A percentile compares a stretch with the other conserved stretches of the same genome.
Evolutionary conservation across 2,888 invertebrate genomes (phyloP).

Genomic region (Chrysodeixis includens): DNA sequence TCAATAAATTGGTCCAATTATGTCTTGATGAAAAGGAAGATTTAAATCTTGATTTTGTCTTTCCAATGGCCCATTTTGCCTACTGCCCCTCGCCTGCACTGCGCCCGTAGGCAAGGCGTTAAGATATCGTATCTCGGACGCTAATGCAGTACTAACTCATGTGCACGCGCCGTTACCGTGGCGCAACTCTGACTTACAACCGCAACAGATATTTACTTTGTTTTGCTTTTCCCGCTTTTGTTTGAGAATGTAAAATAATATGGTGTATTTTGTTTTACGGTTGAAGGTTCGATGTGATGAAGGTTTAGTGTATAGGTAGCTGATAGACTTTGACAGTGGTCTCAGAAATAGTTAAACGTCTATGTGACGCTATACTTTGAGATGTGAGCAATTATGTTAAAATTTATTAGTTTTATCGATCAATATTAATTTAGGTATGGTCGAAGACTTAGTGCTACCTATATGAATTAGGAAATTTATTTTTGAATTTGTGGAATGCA

Average conservation of each 20-base stretch:
- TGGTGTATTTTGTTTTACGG: constrained; percentile 45
- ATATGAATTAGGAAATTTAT: no score
- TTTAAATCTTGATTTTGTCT: no score
- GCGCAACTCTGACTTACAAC: constrained; percentile 73
- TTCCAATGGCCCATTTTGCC: constrained; percentile 11
- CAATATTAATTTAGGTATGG: no score
- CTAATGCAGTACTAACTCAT: constrained; percentile 87
- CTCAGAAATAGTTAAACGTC: no score
- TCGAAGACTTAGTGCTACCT: no score
- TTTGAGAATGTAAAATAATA: constrained; percentile 50
- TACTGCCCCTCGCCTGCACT: constrained; percentile 48
- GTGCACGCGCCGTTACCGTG: constrained; percentile 79
- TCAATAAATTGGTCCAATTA: no score
- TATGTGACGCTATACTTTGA: no score
- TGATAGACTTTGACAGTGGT: background rate
- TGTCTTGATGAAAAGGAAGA: no score
- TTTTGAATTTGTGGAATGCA: no score
- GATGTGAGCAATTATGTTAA: no score
- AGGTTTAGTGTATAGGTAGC: background rate
- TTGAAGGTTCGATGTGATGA: background rate
- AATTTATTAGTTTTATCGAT: no score
- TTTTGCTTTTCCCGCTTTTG: constrained; percentile 60
- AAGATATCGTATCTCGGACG: constrained; percentile 84
- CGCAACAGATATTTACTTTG: constrained; percentile 65
- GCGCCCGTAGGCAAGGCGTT: constrained; percentile 69